Percentiles rank a stretch among this genome's conserved stretches.
Evolutionary conservation across 92 coral and sea anemone genomes (phyloP).

Genomic region (Phenganax subtilis): DNA sequence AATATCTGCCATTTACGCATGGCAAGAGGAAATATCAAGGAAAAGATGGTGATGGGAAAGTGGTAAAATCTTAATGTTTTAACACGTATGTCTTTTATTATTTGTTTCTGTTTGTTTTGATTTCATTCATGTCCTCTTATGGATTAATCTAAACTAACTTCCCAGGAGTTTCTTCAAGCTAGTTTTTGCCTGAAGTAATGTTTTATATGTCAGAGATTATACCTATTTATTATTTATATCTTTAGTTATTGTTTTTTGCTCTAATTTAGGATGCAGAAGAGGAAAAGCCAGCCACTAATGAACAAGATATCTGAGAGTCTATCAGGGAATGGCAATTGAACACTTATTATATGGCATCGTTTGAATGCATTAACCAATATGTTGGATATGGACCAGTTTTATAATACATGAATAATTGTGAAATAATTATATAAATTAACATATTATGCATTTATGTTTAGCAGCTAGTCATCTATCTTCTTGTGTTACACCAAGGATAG

Average conservation of each 20-base stretch:
- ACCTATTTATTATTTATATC: neutral
- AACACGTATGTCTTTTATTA: conserved; percentile 8
- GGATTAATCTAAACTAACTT: neutral
- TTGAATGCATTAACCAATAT: neutral
- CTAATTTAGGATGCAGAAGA: neutral
- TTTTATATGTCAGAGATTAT: too few species aligned
- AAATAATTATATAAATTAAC: conserved; percentile 15
- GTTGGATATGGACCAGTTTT: conserved; percentile 15
- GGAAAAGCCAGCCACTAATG: neutral
- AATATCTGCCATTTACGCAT: conserved; percentile 79
- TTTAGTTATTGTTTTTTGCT: neutral
- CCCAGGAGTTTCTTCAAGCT: too few species aligned
- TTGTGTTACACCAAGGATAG: neutral
- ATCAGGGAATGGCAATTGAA: neutral
- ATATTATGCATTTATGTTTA: neutral
- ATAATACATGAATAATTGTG: conserved; percentile 11
- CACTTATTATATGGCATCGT: neutral
- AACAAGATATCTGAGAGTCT: neutral
- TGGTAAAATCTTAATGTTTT: conserved; percentile 67
- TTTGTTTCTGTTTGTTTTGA: neutral
- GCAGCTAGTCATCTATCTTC: neutral
- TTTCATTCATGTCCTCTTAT: neutral
- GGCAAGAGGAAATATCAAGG: conserved; percentile 96
- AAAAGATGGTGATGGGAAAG: conserved; percentile 78
- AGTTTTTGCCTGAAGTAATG: too few species aligned